These are phyloP conservation scores for Agrochola circellaris DNA, from an alignment of 2,888 invertebrate genomes.

Conservation along the genomic window DNA sequence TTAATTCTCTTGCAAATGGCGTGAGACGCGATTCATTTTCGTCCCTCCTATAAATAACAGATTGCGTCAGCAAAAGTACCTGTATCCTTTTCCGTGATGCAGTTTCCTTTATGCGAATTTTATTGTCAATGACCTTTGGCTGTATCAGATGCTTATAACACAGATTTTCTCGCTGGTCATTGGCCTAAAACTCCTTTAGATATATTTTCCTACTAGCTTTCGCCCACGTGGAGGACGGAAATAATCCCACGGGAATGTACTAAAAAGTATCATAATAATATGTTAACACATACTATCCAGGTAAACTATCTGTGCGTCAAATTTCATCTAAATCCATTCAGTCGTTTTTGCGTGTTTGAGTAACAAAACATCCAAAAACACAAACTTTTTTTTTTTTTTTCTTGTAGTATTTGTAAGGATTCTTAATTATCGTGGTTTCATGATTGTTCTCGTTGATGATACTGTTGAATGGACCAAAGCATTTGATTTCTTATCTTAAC, in stretches of 20 bases:
- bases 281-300: too few relatives aligned
- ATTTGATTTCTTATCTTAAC: background rate
- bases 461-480: background rate
- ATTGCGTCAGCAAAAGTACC: slow-evolving; percentile 48
- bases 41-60: slow-evolving; percentile 49
- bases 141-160: background rate
- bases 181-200: background rate
- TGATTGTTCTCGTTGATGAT: background rate
- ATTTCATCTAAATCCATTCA: too few relatives aligned
- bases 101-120: slow-evolving; percentile 45
- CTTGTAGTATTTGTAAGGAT: too few relatives aligned
- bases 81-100: slow-evolving; percentile 46
- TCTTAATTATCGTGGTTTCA: too few relatives aligned
- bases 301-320: too few relatives aligned
- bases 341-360: too few relatives aligned
- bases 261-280: too few relatives aligned
- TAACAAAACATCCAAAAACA: too few relatives aligned
- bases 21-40: slow-evolving; percentile 34
- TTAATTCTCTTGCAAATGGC: slow-evolving; percentile 35
- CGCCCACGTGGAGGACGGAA: too few relatives aligned
- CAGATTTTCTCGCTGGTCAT: background rate
- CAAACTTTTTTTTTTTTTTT: too few relatives aligned
- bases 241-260: too few relatives aligned
- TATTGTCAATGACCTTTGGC: slow-evolving; percentile 13
- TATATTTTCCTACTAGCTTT: background rate